Conservation (phyloP, 2,797 vertebrate species). For the Euphonia xanthogaster region DNA sequence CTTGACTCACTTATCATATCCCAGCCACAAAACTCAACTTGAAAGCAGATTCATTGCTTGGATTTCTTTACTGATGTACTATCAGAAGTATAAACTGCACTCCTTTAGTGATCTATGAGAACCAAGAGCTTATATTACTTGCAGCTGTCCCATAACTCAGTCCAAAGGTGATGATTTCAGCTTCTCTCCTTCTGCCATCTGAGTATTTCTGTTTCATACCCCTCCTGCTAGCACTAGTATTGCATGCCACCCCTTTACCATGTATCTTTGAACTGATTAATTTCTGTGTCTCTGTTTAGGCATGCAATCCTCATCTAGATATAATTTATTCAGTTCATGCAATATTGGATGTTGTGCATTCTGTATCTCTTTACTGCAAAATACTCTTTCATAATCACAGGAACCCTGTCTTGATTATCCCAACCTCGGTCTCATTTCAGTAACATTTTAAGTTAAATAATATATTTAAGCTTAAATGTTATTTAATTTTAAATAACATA, state of each 20-base stretch:
- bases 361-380: not conserved
- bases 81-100: not conserved
- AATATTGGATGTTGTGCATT: not conserved
- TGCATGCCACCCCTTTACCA: not conserved
- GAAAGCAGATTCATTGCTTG: not conserved
- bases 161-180: not conserved
- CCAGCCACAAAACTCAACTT: not conserved
- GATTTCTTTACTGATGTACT: conserved; percentile 4
- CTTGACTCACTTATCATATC: not conserved
- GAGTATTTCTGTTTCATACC: not conserved
- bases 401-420: not conserved
- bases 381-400: not conserved
- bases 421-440: not conserved
- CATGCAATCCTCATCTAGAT: not conserved
- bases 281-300: not conserved
- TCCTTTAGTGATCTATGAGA: not conserved
- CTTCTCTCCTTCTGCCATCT: not conserved
- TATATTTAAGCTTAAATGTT: too few relatives aligned
- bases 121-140: not conserved
- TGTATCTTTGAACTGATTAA: not conserved
- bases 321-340: not conserved
- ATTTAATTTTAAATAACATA: not conserved
- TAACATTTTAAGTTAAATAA: not conserved
- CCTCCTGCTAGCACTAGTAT: not conserved
- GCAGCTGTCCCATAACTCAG: conserved; percentile 28